phyloP scores from a whole-genome alignment of 1,140 invertebrate species.

The Aphaenogaster ashmeadi region DNA sequence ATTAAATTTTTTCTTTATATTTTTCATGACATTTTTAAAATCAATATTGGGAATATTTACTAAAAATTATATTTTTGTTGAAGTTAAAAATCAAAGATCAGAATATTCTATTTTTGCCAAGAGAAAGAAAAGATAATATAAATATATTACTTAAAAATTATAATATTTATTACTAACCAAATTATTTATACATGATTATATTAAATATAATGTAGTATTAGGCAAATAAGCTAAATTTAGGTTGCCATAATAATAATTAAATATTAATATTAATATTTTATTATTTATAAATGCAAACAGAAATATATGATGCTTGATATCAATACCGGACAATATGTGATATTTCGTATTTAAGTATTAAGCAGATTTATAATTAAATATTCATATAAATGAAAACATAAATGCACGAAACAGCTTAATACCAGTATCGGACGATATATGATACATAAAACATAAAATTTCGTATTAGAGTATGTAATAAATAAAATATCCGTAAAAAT shows the following conservation, averaged over 20 bases:
- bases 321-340: neutral
- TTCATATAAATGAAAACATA: constrained; percentile 15
- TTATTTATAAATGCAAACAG: neutral
- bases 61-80: neutral
- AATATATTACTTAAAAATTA: neutral
- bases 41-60: neutral
- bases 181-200: neutral
- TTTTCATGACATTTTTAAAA: neutral
- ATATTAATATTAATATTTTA: constrained; percentile 16
- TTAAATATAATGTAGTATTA: neutral
- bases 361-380: constrained; percentile 33
- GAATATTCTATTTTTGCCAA: neutral
- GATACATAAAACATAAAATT: neutral
- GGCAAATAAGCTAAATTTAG: neutral
- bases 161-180: neutral
- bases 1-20: neutral
- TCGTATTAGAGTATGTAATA: neutral
- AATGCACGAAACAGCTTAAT: constrained; percentile 18
- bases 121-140: neutral
- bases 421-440: constrained; percentile 1
- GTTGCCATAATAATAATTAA: neutral
- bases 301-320: constrained; percentile 4
- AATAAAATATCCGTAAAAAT: constrained; percentile 39
- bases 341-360: constrained; percentile 31
- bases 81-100: neutral